A percentile compares a stretch with the other conserved stretches of the same genome.
These are phyloP conservation scores for Typhlichthys eigenmanni DNA, from an alignment of 2,797 vertebrate genomes.

Conservation along the genomic window DNA sequence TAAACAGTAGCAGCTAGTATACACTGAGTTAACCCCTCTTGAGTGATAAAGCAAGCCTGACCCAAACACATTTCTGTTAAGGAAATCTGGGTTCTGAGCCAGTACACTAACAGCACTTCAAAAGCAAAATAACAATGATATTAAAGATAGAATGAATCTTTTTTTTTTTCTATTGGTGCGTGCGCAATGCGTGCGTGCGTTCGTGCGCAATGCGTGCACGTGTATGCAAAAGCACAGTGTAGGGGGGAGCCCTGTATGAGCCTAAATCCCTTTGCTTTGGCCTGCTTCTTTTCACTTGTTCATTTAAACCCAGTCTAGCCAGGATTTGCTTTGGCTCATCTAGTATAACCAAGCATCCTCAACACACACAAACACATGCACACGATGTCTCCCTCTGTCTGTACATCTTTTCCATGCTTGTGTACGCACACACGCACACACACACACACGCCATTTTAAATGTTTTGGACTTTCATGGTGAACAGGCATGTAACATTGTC, in stretches of 20 bases:
- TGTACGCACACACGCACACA: constrained; percentile 4
- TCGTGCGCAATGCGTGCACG: no score
- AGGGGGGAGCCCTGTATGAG: constrained; percentile 23
- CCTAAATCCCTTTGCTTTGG: constrained; percentile 53
- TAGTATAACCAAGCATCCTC: constrained; percentile 34
- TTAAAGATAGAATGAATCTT: no score
- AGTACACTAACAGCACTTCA: no score
- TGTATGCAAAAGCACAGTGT: no score
- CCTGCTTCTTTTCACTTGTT: constrained; percentile 53
- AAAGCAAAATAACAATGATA: no score
- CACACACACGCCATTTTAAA: constrained; percentile 12
- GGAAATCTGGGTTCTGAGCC: no score
- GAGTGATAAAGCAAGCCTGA: no score
- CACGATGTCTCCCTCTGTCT: constrained; percentile 16
- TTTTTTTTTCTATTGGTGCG: no score
- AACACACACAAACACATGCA: constrained; percentile 36
- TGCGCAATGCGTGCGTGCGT: no score
- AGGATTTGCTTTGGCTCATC: constrained; percentile 62
- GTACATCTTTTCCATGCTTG: constrained; percentile 10
- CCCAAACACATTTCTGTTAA: no score
- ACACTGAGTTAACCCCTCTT: no score
- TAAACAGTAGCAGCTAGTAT: no score
- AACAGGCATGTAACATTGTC: not conserved
- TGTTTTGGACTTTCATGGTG: constrained; percentile 7
- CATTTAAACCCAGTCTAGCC: constrained; percentile 45